These are phyloP conservation scores for Philonicus albiceps DNA, from an alignment of 2,888 invertebrate genomes.

Conservation along the genomic window DNA sequence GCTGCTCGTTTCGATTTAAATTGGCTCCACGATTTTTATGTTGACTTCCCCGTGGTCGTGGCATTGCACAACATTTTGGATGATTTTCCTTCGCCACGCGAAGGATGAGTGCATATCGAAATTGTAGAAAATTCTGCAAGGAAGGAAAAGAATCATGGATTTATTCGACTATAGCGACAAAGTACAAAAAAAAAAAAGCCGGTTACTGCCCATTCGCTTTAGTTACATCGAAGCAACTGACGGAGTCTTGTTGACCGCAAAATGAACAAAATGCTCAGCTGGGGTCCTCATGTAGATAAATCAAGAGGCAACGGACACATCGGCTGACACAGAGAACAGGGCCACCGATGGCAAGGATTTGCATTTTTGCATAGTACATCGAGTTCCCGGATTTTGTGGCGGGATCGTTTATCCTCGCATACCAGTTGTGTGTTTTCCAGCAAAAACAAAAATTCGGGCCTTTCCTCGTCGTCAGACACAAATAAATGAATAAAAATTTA, in stretches of 20 bases:
- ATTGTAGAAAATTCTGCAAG: constrained; percentile 8
- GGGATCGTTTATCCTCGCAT: constrained; percentile 35
- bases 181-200: constrained; percentile 5
- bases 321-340: constrained; percentile 32
- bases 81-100: neutral
- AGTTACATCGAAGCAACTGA: constrained; percentile 29
- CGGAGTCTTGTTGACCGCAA: constrained; percentile 29
- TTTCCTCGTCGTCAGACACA: neutral
- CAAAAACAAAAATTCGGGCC: neutral
- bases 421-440: constrained; percentile 9
- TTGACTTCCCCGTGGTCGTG: neutral
- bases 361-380: constrained; percentile 41
- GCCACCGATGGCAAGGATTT: constrained; percentile 38
- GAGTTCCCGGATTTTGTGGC: constrained; percentile 9
- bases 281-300: constrained; percentile 41
- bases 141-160: constrained; percentile 13
- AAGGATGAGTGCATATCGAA: neutral
- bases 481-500: constrained; percentile 38
- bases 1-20: neutral
- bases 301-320: constrained; percentile 41
- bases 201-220: constrained; percentile 24
- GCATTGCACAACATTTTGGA: neutral
- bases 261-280: constrained; percentile 43
- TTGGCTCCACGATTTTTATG: constrained; percentile 23
- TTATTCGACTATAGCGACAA: neutral